Evolutionary conservation across 2,888 invertebrate genomes (phyloP).

Genomic region (Andrena trimmerana): DNA sequence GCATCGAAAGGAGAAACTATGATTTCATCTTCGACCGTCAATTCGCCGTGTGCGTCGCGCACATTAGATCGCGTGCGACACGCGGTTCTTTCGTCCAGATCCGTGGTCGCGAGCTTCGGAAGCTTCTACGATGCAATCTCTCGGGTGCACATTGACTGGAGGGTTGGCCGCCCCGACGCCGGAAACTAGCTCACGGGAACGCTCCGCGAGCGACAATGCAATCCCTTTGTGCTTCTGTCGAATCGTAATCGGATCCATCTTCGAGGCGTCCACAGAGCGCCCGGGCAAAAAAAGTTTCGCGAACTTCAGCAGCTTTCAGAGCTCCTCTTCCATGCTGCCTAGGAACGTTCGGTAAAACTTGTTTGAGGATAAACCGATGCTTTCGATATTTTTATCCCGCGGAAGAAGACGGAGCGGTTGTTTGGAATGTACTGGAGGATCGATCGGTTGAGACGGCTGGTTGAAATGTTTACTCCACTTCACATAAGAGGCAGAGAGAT

Average conservation of each 20-base stretch:
- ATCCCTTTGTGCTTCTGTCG: not conserved
- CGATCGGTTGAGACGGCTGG: not conserved
- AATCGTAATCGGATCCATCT: not conserved
- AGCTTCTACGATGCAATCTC: conserved; percentile 54
- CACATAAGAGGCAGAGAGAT: not conserved
- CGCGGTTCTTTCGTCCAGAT: conserved; percentile 63
- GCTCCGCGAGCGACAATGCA: not conserved
- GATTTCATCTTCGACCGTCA: conserved; percentile 34
- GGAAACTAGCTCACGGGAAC: not conserved
- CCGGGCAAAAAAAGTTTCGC: not conserved
- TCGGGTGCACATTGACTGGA: conserved; percentile 59
- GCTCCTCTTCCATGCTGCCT: not conserved
- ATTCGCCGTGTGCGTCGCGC: conserved; percentile 19
- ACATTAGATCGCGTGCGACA: conserved; percentile 62
- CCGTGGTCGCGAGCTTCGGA: conserved; percentile 61
- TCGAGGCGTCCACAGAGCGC: not conserved
- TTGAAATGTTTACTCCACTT: conserved; percentile 4
- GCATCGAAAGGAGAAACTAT: conserved; percentile 27
- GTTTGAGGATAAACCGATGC: not conserved
- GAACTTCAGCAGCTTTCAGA: not conserved
- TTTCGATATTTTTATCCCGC: not conserved
- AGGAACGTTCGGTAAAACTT: not conserved
- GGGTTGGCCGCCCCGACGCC: not conserved
- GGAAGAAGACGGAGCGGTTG: not conserved
- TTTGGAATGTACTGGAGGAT: not conserved